Evolutionary conservation across 2,888 invertebrate species (phyloP), one percentile per base, ranked within the genome.

Genomic region (Gymnosoma rotundatum): DNA sequence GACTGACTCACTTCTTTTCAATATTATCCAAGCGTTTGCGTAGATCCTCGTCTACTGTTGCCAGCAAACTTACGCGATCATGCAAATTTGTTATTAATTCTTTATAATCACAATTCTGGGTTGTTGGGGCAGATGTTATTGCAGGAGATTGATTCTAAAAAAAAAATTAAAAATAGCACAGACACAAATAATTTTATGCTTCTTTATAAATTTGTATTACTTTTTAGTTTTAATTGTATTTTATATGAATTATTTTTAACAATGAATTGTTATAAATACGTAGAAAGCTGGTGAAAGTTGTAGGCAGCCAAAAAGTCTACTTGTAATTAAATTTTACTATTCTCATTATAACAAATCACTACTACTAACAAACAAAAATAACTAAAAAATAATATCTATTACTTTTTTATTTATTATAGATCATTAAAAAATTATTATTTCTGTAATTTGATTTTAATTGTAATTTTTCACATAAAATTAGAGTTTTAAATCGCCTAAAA

Each of bases 1-100:
- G n/a, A n/a, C n/a, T 72, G 74, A 90, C 92, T 91, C 84, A 92
- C 92, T 91, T 92, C 76, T 92, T 90, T 78, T 92, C 91, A 83
- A 93, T 89, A 52, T 86, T 88, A 82, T 92, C 92, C 82, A 93
- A 87, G 20, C 91, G 90, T 70, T 88, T 86, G 25, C 92, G 89
- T 78, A 92, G 90, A 84, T 91, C 90, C 83, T 92, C 91, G 75
- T 92, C 91, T 85, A 92, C 87, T 67, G 90, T 89, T 78, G 90
- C 89, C 84, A 93, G 86, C 61, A 90, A 88, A 48, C 90, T 88
- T 16, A 93, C 87, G 16, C 92, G 91, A 86, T 92, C 92, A 56
- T 90, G 88, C 12, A 92, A 83, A 78, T 89, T 89, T 45, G 88
- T 88, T 84, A 92, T 86, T 78, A 92, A 84, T 20, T 90, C 89